Base-by-base conservation (phyloP, 2,113 vertebrate genomes). In the Periophthalmodon schlosseri region DNA sequence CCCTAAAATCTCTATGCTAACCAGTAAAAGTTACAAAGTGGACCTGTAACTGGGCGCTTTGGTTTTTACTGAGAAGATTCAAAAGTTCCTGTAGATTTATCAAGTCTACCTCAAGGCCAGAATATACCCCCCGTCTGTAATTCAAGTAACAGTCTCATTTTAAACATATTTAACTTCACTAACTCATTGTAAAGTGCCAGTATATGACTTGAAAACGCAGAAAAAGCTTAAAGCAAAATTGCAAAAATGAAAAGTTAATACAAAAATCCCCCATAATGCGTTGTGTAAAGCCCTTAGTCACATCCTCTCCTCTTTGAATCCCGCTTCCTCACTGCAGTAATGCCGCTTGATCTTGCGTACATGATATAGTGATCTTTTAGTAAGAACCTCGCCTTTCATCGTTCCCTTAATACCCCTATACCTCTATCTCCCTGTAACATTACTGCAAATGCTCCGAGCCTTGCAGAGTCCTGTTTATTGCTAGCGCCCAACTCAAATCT, bases 331-430 rank as follows among this genome's bases (percentile, higher is more conserved):
- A 36, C 58, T 12, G 8, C 15, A 20, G 47, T 65, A 3, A 47
- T 72, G 3, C 63, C 11, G 9, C 63, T 65, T 44, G 63, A 65
- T 65, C 18, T 11, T 44, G 34, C 2, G 33, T 65, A 34, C 34
- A 65, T n/a, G 63, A 65, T 65, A 65, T 36, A 65, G 33, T 5
- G 63, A 65, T 65, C 63, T 39, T 65, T 65, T 44, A 65, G 63
- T 65, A 65, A 65, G 34, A 34, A 65, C 34, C 34, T 65, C 39
- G 63, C 34, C 36, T 65, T 64, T 65, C 18, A n/a, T 65, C 34
- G 16, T 4, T 39, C 34, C 16, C 60, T 2, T 63, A 34, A 34
- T 63, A 16, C 34, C 5, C 20, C 18, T 44, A 44, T 44, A n/a
- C 63, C 63, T 39, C 63, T n/a, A 21, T 65, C 63, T 65, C 63